Conservation (phyloP, 2,888 invertebrate genomes). For the Beris morrisii region DNA sequence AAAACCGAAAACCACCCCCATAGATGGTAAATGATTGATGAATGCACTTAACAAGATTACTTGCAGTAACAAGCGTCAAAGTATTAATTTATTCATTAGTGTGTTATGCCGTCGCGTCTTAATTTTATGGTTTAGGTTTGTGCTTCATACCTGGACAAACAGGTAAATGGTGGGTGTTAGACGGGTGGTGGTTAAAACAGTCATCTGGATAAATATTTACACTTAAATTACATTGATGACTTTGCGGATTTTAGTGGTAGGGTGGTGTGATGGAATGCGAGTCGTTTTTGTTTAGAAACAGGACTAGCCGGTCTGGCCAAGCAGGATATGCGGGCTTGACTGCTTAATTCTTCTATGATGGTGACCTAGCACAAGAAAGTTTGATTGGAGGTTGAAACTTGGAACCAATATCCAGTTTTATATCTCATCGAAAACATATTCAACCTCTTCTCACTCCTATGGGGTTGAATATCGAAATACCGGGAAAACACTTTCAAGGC, state of each 20-base stretch:
- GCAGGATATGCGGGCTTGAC: too few species aligned
- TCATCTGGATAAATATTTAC: constrained; percentile 29
- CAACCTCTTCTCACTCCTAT: too few species aligned
- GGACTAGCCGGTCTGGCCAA: too few species aligned
- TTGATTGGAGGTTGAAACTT: background rate
- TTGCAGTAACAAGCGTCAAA: constrained; percentile 33
- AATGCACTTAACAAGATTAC: constrained; percentile 40
- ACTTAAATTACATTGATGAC: constrained; percentile 32
- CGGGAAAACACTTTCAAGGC: too few species aligned
- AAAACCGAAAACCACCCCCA: background rate
- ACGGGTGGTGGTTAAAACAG: too few species aligned
- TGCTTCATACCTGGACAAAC: too few species aligned
- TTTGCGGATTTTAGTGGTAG: constrained; percentile 14
- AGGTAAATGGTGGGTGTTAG: too few species aligned
- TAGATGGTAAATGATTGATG: constrained; percentile 37
- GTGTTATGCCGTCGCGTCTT: constrained; percentile 17
- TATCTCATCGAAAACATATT: background rate
- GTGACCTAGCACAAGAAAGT: too few species aligned
- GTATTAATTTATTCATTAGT: constrained; percentile 39
- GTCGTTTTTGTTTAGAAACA: too few species aligned
- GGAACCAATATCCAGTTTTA: background rate
- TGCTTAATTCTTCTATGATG: too few species aligned
- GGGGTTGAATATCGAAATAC: too few species aligned
- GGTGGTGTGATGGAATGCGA: background rate
- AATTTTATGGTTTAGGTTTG: constrained; percentile 3